phyloP scores from a whole-genome alignment of 2,888 invertebrate species.

The Drosophila longiperda region DNA sequence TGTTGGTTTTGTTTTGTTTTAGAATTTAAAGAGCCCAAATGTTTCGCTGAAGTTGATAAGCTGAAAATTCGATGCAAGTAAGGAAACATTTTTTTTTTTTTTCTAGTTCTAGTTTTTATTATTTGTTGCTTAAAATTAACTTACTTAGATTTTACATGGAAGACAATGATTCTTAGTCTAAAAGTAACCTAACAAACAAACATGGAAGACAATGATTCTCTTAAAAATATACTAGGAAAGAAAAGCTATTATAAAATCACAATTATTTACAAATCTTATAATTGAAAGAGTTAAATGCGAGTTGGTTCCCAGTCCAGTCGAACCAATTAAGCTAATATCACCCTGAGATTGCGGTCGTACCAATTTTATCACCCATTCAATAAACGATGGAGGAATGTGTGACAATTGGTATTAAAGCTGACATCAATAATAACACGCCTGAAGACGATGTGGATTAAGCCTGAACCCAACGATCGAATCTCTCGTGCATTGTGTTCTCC shows the following conservation, averaged over 20 bases:
- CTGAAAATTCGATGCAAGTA: not conserved
- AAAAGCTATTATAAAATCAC: conserved; percentile 62
- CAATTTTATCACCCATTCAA: conserved; percentile 43
- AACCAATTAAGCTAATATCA: conserved; percentile 78
- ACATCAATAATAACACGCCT: conserved; percentile 10
- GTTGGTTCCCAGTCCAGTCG: conserved; percentile 33
- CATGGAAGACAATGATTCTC: conserved; percentile 82
- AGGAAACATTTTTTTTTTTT: not conserved
- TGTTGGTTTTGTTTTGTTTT: not conserved
- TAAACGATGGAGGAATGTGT: conserved; percentile 21
- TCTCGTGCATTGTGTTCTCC: conserved; percentile 55
- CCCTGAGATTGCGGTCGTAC: conserved; percentile 66
- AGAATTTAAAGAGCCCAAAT: not conserved
- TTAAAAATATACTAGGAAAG: conserved; percentile 54
- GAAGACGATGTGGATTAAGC: conserved; percentile 61
- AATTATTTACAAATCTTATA: conserved; percentile 57
- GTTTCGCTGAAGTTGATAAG: not conserved
- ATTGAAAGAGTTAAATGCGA: conserved; percentile 71
- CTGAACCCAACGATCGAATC: conserved; percentile 83
- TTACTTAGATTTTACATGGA: conserved; percentile 75
- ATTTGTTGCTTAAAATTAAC: conserved; percentile 58
- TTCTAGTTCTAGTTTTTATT: conserved; percentile 49
- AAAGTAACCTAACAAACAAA: conserved; percentile 71
- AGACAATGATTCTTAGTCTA: conserved; percentile 76
- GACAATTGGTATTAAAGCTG: conserved; percentile 81